Conservation (phyloP, 2,888 invertebrate species). For the Schizotus pectinicornis region DNA sequence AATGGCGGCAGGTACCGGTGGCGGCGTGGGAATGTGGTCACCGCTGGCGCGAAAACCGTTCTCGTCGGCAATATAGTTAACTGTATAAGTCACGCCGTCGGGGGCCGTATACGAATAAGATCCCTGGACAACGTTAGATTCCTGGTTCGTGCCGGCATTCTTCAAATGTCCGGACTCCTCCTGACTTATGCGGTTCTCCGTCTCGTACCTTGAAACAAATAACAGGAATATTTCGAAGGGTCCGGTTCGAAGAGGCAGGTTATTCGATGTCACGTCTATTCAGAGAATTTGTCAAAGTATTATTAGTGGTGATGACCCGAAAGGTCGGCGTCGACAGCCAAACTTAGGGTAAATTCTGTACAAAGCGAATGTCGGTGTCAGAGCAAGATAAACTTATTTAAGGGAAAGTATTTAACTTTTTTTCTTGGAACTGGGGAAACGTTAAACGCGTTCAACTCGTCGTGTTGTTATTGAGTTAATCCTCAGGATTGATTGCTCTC, state of each 20-base stretch:
- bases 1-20: constrained; percentile 75
- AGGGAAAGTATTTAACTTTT: too few species aligned
- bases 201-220: constrained; percentile 54
- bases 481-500: too few species aligned
- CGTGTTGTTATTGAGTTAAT: too few species aligned
- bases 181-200: constrained; percentile 61
- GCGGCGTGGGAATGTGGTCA: constrained; percentile 78
- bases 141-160: constrained; percentile 59
- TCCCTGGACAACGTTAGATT: constrained; percentile 56
- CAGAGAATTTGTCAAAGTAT: constrained; percentile 44
- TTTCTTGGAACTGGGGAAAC: too few species aligned
- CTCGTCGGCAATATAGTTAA: constrained; percentile 63
- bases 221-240: too few species aligned
- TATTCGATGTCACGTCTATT: neutral
- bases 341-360: too few species aligned
- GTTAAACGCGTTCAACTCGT: too few species aligned
- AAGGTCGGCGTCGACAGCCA: too few species aligned
- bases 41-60: constrained; percentile 71
- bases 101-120: constrained; percentile 63
- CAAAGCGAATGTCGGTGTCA: too few species aligned
- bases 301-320: constrained; percentile 45
- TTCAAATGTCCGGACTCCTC: constrained; percentile 61
- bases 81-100: constrained; percentile 61
- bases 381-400: too few species aligned
- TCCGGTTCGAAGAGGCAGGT: neutral